A percentile compares a stretch with the other conserved stretches of the same genome.
Evolutionary conservation across 64 coral and sea anemone species (phyloP).

Genomic region (Hydrozoanthus tunicans): DNA sequence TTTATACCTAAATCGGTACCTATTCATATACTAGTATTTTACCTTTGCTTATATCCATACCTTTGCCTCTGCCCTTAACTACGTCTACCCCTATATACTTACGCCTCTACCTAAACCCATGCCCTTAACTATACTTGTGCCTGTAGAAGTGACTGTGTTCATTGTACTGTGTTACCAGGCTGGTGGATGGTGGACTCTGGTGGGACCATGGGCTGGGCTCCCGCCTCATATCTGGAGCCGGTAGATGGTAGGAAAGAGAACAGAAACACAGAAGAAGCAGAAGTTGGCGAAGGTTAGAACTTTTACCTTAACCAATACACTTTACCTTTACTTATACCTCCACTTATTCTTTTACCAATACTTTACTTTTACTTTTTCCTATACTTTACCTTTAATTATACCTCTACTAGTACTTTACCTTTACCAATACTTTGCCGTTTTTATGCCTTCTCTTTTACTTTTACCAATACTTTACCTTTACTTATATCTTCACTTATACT

Average conservation of each 20-base stretch:
- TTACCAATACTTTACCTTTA: no score
- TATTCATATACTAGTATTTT: no score
- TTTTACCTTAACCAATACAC: no score
- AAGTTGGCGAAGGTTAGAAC: conserved; percentile 30
- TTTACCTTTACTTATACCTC: no score
- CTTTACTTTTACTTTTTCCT: no score
- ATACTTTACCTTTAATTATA: no score
- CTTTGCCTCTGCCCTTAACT: not conserved
- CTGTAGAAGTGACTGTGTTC: not conserved
- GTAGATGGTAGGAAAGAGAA: conserved; percentile 30
- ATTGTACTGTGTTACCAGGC: not conserved
- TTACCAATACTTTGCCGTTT: no score
- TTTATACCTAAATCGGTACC: no score
- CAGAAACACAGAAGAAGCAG: conserved; percentile 36
- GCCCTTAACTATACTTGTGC: not conserved
- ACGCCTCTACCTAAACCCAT: not conserved
- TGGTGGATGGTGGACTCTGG: conserved; percentile 45
- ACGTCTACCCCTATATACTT: not conserved
- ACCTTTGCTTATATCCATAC: not conserved
- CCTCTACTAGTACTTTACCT: no score
- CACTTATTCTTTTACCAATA: no score
- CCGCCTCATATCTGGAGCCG: conserved; percentile 46
- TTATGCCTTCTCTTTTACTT: no score
- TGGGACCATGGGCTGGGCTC: conserved; percentile 24
- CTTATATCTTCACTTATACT: no score